These are phyloP conservation scores for Sinelater perroti DNA, from an alignment of 2,888 invertebrate genomes.

Conservation along the genomic window DNA sequence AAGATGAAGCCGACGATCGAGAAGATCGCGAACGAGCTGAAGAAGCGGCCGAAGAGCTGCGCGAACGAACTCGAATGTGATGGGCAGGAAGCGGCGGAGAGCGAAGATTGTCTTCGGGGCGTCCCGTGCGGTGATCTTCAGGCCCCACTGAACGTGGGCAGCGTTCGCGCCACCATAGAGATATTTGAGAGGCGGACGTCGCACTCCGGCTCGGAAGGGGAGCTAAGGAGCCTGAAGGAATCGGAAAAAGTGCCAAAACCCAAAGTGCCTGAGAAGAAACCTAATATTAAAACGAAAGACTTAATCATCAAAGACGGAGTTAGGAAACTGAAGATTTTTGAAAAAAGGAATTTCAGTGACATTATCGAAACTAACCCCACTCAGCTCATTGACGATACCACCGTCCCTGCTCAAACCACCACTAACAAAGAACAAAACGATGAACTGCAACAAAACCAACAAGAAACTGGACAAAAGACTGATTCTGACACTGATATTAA, in stretches of 20 bases:
- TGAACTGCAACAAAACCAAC: neutral
- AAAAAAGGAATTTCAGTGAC: constrained; percentile 48
- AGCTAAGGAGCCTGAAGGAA: constrained; percentile 43
- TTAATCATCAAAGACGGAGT: constrained; percentile 65
- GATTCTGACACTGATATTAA: constrained; percentile 43
- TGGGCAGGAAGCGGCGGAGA: constrained; percentile 29
- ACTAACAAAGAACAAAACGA: neutral
- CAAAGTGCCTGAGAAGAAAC: constrained; percentile 69
- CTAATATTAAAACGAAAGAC: constrained; percentile 64
- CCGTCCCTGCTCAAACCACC: neutral
- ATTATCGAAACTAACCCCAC: neutral
- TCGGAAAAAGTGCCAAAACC: constrained; percentile 64
- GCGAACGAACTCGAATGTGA: constrained; percentile 26
- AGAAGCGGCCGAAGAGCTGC: constrained; percentile 38
- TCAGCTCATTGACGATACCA: neutral
- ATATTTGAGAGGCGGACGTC: constrained; percentile 55
- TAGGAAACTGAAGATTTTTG: constrained; percentile 63
- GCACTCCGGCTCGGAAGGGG: constrained; percentile 33
- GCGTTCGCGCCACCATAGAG: constrained; percentile 55
- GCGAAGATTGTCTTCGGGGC: neutral
- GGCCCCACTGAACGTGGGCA: constrained; percentile 26
- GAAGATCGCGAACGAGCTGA: constrained; percentile 41
- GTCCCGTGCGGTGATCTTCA: neutral
- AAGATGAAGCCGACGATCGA: constrained; percentile 61
- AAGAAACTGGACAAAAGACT: constrained; percentile 34